Base-by-base conservation (phyloP, 1,140 invertebrate species). In the Lamellibrachia luymesi region DNA sequence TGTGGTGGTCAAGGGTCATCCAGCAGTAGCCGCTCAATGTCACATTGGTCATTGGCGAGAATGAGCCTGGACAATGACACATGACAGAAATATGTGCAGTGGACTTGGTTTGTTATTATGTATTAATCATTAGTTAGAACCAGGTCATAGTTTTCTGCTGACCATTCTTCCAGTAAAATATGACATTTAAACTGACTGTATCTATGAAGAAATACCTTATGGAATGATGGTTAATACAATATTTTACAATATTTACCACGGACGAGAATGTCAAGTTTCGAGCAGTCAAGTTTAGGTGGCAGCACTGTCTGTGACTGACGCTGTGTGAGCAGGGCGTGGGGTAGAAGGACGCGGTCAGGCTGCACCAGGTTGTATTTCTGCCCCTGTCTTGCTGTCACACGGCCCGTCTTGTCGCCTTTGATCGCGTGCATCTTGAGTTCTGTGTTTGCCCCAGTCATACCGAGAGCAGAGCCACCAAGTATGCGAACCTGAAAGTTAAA, bases 351-450 rank as follows among this genome's bases (percentile, higher is more conserved):
- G 91, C 94, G 91, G 17, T 90, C 25, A 49, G 64, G 64, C 13
- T 92, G 80, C 17, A 93, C 94, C 50, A 94, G 93, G 50, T 94
- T 93, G 91, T 94, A 94, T 5, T 90, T 92, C 93, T 95, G 95
- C 50, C 80, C 91, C 51, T 51, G 92, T 93, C 94, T 93, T 5
- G 95, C 80, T 27, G 93, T 94, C 6, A 95, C 17, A 27, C 94
- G 93, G 5, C 95, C 95, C 38, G 94, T 94, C 92, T 94, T 94
- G 92, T 95, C 95, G 51, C 95, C 95, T 17, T 91, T 93, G 17
- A 95, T 52, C 38, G 91, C 80, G 92, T 94, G 93, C 2, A 93
- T 94, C 50, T 91, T 94, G 51, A 95, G 38, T 38, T 56, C 92
- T 64, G 94, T 94, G 50, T 92, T 38, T 6, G 80, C 51, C n/a